Conservation (phyloP, 2,113 vertebrate genomes). For the Oxyruncus cristatus region DNA sequence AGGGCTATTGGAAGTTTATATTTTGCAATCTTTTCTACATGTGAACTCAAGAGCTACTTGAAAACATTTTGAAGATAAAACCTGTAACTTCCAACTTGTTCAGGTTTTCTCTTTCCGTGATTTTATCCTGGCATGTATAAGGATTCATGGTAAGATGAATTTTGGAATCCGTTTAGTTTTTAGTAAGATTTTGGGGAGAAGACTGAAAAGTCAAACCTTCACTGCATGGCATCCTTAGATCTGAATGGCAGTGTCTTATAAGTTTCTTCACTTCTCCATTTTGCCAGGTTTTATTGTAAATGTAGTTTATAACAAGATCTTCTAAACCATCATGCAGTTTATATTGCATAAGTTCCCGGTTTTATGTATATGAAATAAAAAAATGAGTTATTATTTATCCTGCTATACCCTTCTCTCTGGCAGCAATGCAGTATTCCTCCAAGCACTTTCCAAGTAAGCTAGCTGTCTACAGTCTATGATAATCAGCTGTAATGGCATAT, state of each 20-base stretch:
- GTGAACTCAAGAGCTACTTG: background rate
- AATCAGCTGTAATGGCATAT: slow-evolving; percentile 58
- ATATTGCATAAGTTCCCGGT: background rate
- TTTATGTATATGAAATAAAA: background rate
- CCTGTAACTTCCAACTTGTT: background rate
- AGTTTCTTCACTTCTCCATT: background rate
- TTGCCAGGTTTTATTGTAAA: background rate
- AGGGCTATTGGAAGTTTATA: background rate
- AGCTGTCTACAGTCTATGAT: slow-evolving; percentile 22
- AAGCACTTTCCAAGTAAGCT: background rate
- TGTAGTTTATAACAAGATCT: background rate
- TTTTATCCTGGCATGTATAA: background rate
- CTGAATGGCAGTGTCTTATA: background rate
- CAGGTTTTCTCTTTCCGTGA: accelerated
- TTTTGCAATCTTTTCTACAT: background rate
- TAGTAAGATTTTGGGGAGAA: background rate
- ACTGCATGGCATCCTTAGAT: background rate
- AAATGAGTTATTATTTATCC: background rate
- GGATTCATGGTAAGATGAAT: background rate
- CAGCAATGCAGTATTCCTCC: background rate
- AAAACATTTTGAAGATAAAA: background rate
- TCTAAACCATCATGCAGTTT: background rate
- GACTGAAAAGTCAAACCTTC: background rate
- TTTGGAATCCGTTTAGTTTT: background rate
- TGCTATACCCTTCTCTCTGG: background rate